A percentile compares a stretch with the other conserved stretches of the same genome.
phyloP scores from a whole-genome alignment of 2,113 vertebrate genomes.

The cat (Felis catus) region F.catus_Fca126_mat1.0 CM031418.1:118567001-118567500 shows the following conservation, averaged over 20 bases:
- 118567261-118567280: slow-evolving; percentile 22
- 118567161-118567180: background rate
- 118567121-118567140: background rate
- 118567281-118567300: background rate
- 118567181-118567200: background rate
- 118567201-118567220: background rate
- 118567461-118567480: background rate
- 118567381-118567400: background rate
- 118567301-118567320: background rate
- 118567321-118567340: background rate
- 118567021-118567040: background rate
- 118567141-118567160: background rate
- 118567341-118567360: background rate
- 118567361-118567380: background rate
- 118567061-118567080: background rate
- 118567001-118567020: background rate
- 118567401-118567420: background rate
- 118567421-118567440: background rate
- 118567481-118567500: background rate
- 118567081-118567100: background rate
- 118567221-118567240: background rate
- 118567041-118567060: background rate
- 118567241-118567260: background rate
- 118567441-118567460: background rate
- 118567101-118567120: background rate